A percentile compares a stretch with the other conserved stretches of the same genome.
Evolutionary conservation across 2,113 vertebrate genomes (phyloP).

Genomic region (Argyrosomus japonicus): DNA sequence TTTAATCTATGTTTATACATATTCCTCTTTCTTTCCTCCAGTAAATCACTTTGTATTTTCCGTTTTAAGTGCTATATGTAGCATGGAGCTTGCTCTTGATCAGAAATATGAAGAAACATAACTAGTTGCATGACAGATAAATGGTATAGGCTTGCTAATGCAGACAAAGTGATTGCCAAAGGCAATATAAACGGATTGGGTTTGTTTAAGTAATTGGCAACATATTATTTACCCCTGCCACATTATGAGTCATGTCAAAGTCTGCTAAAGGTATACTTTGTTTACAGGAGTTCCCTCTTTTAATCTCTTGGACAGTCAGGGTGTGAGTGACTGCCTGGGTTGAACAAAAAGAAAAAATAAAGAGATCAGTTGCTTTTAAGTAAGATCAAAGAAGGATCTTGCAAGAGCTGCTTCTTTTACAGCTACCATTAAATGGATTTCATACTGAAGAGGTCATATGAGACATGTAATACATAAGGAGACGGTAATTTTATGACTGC

Average conservation of each 20-base stretch:
- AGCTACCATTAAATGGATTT: conserved; percentile 42
- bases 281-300: conserved; percentile 25
- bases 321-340: conserved; percentile 9
- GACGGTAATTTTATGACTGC: conserved; percentile 11
- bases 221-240: conserved; percentile 30
- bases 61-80: not conserved
- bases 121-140: conserved; percentile 3
- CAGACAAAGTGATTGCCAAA: conserved; percentile 22
- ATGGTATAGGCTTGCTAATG: not conserved
- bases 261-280: not conserved
- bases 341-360: conserved; percentile 29
- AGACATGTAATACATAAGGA: conserved; percentile 42
- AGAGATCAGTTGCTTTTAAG: conserved; percentile 34
- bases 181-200: not conserved
- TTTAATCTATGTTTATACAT: not conserved
- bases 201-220: conserved; percentile 25
- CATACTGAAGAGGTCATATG: conserved; percentile 27
- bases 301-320: conserved; percentile 18
- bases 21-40: not conserved
- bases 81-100: not conserved
- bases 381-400: conserved; percentile 54
- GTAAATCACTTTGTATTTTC: conserved; percentile 1
- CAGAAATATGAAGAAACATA: not conserved
- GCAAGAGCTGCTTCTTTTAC: conserved; percentile 35
- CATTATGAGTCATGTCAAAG: conserved; percentile 1